A percentile compares a stretch with the other conserved stretches of the same genome.
Conservation (phyloP, 2,113 vertebrate genomes). For the Scolopax mira region DNA sequence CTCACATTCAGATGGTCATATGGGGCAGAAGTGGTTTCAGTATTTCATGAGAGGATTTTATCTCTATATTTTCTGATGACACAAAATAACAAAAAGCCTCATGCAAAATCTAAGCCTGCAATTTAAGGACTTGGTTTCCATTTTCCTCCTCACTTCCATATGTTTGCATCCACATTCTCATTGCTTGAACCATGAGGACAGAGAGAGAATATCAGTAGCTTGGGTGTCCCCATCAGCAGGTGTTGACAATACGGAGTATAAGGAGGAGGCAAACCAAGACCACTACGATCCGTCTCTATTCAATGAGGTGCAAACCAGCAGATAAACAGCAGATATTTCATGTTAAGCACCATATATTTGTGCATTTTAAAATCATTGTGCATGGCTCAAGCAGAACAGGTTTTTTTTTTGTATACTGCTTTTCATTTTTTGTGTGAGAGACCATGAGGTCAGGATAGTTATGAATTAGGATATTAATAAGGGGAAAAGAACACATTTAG, state of each 20-base stretch:
- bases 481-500: not conserved
- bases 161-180: not conserved
- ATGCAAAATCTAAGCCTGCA: not conserved
- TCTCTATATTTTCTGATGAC: not conserved
- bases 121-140: not conserved
- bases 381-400: not conserved
- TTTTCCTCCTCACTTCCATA: not conserved
- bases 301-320: not conserved
- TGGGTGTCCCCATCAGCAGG: not conserved
- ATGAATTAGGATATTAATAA: not conserved
- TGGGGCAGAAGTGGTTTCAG: slow-evolving; percentile 4
- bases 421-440: not conserved
- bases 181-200: not conserved
- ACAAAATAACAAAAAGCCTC: not conserved
- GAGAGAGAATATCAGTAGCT: not conserved
- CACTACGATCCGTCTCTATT: not conserved
- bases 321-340: not conserved
- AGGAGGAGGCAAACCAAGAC: not conserved
- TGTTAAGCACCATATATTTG: not conserved
- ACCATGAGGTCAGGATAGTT: not conserved
- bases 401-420: not conserved
- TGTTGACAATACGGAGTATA: not conserved
- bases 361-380: not conserved
- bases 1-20: not conserved
- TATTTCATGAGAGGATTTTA: slow-evolving; percentile 26